Base-by-base conservation (phyloP, 2,797 vertebrate genomes). In the Florisuga fusca region DNA sequence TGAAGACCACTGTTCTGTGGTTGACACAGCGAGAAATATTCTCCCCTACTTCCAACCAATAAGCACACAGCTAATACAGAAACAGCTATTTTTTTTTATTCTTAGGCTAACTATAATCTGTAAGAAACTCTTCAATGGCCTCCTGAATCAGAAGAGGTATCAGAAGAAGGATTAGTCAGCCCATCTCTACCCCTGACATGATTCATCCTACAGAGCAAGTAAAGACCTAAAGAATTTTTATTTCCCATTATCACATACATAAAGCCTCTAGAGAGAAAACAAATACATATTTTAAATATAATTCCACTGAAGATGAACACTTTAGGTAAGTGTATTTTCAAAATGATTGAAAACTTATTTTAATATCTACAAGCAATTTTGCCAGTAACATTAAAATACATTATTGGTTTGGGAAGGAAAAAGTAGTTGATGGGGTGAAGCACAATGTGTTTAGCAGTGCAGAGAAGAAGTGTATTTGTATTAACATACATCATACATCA, bases 331-430 rank as follows among this genome's bases (percentile, higher is more conserved):
- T 43, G 22, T 54, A 61, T 76, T 89, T 87, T 91, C 38, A 75
- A 87, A 41, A 75, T 10, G 46, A 80, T 6, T 62, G 46, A 84
- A 94, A 94, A 85, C 81, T 43, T 25, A 78, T 15, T 50, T 74
- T 68, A 85, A 51, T n/a, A 55, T 57, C 34, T 69, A 84, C 29
- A 75, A 87, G 26, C 20, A 69, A 50, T 59, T 78, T 80, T 72
- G 62, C 62, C 76, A 84, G 58, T 43, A 88, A 73, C 20, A 48
- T 68, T 77, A 89, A 90, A 89, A 85, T 12, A 15, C 31, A 59
- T 11, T 86, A 87, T 86, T 92, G 66, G 3, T 94, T 80, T 90
- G 6, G 69, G 76, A 38, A 92, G 41, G 50, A 72, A 85, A 84
- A 89, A 91, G 5, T 63, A 87, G 16, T 71, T 81, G 50, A 64